Percentiles rank a stretch among this genome's conserved stretches.
Evolutionary conservation across 23 tunicate genomes (phyloP).

Genomic region (Ascidia mentula): DNA sequence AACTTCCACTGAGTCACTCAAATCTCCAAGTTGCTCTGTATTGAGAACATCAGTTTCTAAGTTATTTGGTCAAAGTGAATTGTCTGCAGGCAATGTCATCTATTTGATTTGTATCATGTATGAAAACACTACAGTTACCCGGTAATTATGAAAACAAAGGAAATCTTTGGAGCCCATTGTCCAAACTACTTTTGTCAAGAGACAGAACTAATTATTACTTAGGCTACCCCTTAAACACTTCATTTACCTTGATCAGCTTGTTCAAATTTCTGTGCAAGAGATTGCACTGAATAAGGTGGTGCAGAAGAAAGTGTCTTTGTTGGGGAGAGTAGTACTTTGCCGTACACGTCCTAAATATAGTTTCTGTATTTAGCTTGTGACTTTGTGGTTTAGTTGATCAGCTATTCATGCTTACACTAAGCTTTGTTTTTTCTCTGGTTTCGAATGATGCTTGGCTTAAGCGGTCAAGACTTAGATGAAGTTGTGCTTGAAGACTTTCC

Average conservation of each 20-base stretch:
- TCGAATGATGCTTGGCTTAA: slow-evolving; percentile 78
- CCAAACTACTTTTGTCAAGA: too few relatives aligned
- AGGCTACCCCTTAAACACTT: too few relatives aligned
- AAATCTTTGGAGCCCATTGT: too few relatives aligned
- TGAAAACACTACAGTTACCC: neutral
- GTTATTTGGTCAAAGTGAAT: neutral
- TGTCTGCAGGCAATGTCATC: neutral
- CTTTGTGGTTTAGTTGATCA: neutral
- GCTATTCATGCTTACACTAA: neutral
- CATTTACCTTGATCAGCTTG: neutral
- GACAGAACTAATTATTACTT: too few relatives aligned
- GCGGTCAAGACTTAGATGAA: slow-evolving; percentile 87
- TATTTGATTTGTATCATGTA: neutral
- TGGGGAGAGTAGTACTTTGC: neutral
- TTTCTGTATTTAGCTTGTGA: too few relatives aligned
- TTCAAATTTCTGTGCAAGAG: neutral
- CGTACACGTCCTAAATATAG: neutral
- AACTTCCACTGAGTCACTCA: neutral
- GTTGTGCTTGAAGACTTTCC: slow-evolving; percentile 80
- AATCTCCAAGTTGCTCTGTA: neutral
- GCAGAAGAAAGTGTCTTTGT: neutral
- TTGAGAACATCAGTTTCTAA: neutral
- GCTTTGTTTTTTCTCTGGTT: slow-evolving; percentile 45
- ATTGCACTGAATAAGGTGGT: neutral
- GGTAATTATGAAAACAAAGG: neutral